Base-by-base conservation (phyloP, 2,888 invertebrate species). In the Hemicrepidius hirtus region DNA sequence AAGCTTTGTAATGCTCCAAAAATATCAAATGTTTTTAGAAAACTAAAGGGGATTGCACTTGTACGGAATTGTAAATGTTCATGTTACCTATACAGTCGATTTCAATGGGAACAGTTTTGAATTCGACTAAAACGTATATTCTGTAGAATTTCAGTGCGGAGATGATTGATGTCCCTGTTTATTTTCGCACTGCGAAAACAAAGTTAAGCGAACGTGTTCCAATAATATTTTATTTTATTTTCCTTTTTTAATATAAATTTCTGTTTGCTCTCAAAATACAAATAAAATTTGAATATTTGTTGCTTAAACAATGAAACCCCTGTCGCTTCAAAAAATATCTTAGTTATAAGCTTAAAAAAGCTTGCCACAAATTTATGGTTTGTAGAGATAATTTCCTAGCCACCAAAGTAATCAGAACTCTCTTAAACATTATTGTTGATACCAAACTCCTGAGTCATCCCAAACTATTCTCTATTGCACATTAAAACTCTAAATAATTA, bases 131-230 rank as follows among this genome's bases (percentile, higher is more conserved):
- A 44, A 24, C 24, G 62, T 24, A 44, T 37, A 44, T 41, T 24
- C 21, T 40, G 41, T 46, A 20, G 28, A 41, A 24, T 44, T 62
- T 62, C 28, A 62, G 24, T 24, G 28, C 21, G 12, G 13, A 28
- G 46, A 63, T 63, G 63, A 63, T 63, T 63, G 63, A 63, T 63
- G 46, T 32, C 28, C 28, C 28, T 32, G 63, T 63, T 62, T 62
- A 62, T 62, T 63, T 63, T 46, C 24, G 46, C 16, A 32, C 24
- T 55, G 46, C 18, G 46, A 46, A 46, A 63, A 46, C 28, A 62
- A 41, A 44, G 24, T 28, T 44, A 18, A 55, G 46, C 13, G 46
- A 6, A 63, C 16, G n/a, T 4, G 60, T 41, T 41, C 40, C 40
- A 16, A 37, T 49, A 18, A 53, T 46, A 60, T 40, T 41, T 60